Conservation (phyloP, 2,797 vertebrate genomes). For the Columba guinea region DNA sequence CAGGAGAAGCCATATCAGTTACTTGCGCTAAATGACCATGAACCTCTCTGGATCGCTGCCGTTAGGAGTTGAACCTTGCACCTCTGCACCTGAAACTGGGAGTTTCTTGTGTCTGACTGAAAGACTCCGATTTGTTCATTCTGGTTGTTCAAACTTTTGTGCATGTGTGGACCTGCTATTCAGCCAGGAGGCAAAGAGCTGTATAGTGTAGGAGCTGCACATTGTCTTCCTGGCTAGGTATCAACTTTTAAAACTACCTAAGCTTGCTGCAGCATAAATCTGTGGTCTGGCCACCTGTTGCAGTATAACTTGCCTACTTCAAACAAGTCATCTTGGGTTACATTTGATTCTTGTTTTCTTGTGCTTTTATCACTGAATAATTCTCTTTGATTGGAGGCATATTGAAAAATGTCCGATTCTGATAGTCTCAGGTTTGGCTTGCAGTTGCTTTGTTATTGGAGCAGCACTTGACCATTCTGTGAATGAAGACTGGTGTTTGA, state of each 20-base stretch:
- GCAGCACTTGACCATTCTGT: background rate
- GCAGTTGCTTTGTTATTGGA: background rate
- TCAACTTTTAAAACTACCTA: background rate
- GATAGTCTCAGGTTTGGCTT: background rate
- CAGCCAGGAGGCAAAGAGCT: background rate
- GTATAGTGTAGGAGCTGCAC: background rate
- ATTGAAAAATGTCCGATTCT: background rate
- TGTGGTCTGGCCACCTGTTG: slow-evolving; percentile 26
- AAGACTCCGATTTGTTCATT: background rate
- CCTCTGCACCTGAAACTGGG: background rate
- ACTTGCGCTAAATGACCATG: background rate
- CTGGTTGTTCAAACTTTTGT: accelerated
- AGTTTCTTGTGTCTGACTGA: background rate
- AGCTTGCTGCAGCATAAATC: background rate
- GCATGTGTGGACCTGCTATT: background rate
- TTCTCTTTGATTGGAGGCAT: background rate
- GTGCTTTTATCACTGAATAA: background rate
- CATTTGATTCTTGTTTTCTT: background rate
- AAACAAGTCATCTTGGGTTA: background rate
- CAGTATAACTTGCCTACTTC: background rate
- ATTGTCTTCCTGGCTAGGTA: background rate
- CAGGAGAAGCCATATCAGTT: background rate
- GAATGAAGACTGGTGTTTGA: background rate
- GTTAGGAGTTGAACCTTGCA: background rate
- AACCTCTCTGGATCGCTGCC: background rate